These are phyloP conservation scores for Pseudopleuronectes americanus DNA, from an alignment of 2,797 vertebrate genomes.

Conservation along the genomic window DNA sequence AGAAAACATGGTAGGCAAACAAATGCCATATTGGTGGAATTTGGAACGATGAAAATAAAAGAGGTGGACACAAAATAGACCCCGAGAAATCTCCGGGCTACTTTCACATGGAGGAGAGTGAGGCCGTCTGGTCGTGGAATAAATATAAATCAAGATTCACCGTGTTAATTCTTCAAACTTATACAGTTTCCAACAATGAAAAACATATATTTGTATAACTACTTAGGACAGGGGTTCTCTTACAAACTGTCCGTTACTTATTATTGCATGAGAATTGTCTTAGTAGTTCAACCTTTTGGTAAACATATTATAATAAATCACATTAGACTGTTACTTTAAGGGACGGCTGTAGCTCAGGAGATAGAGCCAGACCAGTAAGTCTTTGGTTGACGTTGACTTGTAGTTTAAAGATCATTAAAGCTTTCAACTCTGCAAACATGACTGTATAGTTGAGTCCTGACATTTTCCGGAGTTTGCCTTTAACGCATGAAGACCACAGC, in stretches of 20 bases:
- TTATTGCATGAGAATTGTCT: conserved; percentile 1
- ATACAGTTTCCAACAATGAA: not conserved
- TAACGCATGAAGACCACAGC: no score
- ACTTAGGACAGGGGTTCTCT: not conserved
- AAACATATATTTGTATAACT: not conserved
- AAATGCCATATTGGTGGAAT: conserved; percentile 25
- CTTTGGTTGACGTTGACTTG: no score
- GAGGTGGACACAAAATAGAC: not conserved
- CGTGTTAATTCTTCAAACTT: conserved; percentile 29
- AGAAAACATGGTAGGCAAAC: conserved; percentile 48
- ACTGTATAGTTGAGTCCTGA: no score
- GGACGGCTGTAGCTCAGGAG: no score
- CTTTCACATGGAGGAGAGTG: conserved; percentile 32
- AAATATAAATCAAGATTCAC: conserved; percentile 63
- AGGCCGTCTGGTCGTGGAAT: conserved; percentile 53
- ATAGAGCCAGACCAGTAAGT: no score
- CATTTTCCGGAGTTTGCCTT: no score
- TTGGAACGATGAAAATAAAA: conserved; percentile 37
- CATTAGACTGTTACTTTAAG: no score
- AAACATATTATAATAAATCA: not conserved
- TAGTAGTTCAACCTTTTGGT: conserved; percentile 1
- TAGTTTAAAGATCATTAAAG: no score
- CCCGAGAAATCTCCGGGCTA: conserved; percentile 32
- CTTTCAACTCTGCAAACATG: no score
- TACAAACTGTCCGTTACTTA: not conserved